Evolutionary conservation across 2,888 invertebrate species (phyloP).

Genomic region (Drosophila engyochracea): DNA sequence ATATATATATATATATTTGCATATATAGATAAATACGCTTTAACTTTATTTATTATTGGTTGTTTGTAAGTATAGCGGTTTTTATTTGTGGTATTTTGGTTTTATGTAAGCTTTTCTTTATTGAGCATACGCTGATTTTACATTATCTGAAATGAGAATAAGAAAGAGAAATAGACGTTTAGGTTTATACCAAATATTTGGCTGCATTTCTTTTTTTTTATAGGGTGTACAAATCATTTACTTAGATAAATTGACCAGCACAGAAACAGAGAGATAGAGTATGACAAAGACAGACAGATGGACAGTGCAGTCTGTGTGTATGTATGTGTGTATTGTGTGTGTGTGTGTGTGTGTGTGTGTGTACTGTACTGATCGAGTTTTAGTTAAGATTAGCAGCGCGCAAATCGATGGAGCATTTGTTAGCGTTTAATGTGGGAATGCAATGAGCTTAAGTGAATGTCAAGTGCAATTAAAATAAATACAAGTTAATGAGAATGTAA

Average conservation of each 20-base stretch:
- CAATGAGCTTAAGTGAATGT: constrained; percentile 31
- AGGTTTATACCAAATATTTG: constrained; percentile 74
- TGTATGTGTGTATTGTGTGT: neutral
- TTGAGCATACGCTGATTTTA: constrained; percentile 82
- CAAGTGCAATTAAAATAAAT: constrained; percentile 17
- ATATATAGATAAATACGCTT: constrained; percentile 48
- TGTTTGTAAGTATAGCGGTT: constrained; percentile 46
- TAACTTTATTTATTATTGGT: constrained; percentile 24
- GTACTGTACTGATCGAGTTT: constrained; percentile 19
- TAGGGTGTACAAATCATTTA: constrained; percentile 10
- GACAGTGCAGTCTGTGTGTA: constrained; percentile 19
- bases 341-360: constrained; percentile 5
- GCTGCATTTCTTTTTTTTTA: constrained; percentile 19
- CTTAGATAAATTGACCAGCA: constrained; percentile 21
- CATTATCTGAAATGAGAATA: constrained; percentile 84
- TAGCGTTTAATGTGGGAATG: constrained; percentile 47
- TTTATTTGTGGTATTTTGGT: constrained; percentile 29
- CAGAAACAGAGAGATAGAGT: constrained; percentile 31
- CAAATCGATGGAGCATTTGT: constrained; percentile 46
- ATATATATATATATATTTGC: constrained; percentile 27
- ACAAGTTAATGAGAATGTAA: neutral
- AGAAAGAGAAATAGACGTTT: constrained; percentile 79
- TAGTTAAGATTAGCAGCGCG: constrained; percentile 72
- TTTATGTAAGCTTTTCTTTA: constrained; percentile 49
- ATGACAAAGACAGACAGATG: constrained; percentile 39